Evolutionary conservation across 2,797 vertebrate species (phyloP).

Genomic region (Acipenser oxyrinchus): DNA sequence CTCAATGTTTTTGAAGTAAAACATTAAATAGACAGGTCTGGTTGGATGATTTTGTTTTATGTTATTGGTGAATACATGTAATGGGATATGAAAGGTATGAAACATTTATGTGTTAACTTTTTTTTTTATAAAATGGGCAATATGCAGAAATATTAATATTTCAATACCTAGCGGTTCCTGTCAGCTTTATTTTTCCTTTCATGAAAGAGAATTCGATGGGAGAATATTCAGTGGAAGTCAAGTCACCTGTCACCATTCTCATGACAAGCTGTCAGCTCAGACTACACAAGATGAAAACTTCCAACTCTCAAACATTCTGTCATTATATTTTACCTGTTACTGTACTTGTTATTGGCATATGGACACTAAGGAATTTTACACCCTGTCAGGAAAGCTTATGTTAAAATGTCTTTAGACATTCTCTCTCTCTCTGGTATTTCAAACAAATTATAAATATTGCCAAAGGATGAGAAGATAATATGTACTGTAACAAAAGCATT

Average conservation of each 20-base stretch:
- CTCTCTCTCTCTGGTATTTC: background rate
- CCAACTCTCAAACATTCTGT: conserved; percentile 9
- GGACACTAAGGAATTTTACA: conserved; percentile 17
- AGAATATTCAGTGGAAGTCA: conserved; percentile 15
- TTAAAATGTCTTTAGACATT: background rate
- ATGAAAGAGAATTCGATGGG: conserved; percentile 4
- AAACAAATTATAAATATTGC: conserved; percentile 20
- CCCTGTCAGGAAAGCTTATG: conserved; percentile 12
- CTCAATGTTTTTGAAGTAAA: too few species aligned
- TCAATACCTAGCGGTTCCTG: conserved; percentile 14
- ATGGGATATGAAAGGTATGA: conserved; percentile 9
- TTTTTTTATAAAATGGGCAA: too few species aligned
- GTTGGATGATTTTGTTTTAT: too few species aligned
- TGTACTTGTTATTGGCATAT: conserved; percentile 17
- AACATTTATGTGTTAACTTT: conserved; percentile 1
- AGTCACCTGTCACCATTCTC: conserved; percentile 13
- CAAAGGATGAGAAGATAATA: background rate
- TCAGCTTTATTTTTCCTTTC: conserved; percentile 15
- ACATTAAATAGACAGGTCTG: too few species aligned
- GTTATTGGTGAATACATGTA: background rate
- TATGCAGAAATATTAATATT: conserved; percentile 14
- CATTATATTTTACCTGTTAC: conserved; percentile 15
- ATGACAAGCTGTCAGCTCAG: conserved; percentile 11
- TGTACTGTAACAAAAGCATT: too few species aligned
- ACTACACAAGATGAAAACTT: conserved; percentile 6